Percentiles rank a stretch among this genome's conserved stretches.
Evolutionary conservation across 1,140 invertebrate species (phyloP).

Genomic region (Conopomorpha cramerella): DNA sequence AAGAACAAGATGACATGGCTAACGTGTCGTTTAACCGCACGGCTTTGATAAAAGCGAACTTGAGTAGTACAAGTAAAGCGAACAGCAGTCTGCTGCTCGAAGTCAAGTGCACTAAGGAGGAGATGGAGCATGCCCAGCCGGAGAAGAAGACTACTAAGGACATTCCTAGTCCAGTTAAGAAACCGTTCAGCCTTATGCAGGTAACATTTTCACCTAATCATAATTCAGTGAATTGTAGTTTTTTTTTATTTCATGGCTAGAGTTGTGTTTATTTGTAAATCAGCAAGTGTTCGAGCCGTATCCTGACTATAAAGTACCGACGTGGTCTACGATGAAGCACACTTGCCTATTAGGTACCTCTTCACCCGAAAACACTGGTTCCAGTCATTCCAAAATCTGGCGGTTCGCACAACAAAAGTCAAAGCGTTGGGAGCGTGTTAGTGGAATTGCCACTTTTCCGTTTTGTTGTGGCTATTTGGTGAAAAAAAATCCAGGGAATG

Average conservation of each 20-base stretch:
- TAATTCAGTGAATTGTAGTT: background rate
- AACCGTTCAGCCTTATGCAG: constrained; percentile 39
- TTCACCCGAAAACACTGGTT: background rate
- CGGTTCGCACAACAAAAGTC: background rate
- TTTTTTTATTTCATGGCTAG: no score
- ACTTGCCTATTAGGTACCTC: no score
- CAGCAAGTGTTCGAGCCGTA: no score
- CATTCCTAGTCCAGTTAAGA: constrained; percentile 32
- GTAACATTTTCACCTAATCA: constrained; percentile 14
- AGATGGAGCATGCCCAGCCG: constrained; percentile 2
- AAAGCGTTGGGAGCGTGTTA: background rate
- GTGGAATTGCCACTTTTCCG: background rate
- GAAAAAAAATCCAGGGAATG: no score
- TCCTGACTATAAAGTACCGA: background rate
- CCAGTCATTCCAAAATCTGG: background rate
- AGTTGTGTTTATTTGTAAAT: no score
- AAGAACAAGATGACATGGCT: constrained; percentile 8
- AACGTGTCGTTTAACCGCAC: constrained; percentile 16
- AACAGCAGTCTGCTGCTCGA: constrained; percentile 13
- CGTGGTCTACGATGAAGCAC: background rate
- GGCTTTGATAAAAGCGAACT: constrained; percentile 36
- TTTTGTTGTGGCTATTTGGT: background rate
- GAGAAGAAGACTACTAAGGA: constrained; percentile 32
- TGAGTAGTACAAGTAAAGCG: no score
- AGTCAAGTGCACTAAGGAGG: constrained; percentile 7